Conservation (phyloP, 2,113 vertebrate species). For the Hypocryptadius cinnamomeus region DNA sequence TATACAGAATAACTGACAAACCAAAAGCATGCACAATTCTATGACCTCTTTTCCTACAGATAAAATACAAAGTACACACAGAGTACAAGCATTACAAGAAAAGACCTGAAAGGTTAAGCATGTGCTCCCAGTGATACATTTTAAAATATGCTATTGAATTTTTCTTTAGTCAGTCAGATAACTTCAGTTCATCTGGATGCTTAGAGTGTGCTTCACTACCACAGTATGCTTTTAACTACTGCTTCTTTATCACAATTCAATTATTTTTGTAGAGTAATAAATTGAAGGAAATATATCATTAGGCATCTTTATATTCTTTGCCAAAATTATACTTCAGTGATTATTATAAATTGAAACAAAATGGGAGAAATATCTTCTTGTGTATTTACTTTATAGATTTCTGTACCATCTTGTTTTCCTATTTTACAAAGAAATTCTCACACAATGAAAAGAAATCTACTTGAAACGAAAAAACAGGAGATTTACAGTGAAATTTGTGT, state of each 20-base stretch:
- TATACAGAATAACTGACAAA: background rate
- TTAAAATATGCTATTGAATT: background rate
- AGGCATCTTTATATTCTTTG: background rate
- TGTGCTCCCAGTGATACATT: background rate
- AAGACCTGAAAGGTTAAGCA: background rate
- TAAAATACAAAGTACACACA: background rate
- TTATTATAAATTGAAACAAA: background rate
- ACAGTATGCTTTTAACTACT: background rate
- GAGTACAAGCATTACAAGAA: background rate
- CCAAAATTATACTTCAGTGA: background rate
- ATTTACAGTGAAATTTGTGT: background rate
- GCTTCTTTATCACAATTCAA: background rate
- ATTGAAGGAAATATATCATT: background rate
- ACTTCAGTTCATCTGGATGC: background rate
- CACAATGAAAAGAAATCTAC: background rate
- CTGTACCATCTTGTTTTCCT: background rate
- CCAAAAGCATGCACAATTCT: background rate
- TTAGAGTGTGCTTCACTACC: background rate
- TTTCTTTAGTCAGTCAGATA: background rate
- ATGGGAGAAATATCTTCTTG: background rate
- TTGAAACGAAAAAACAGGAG: background rate
- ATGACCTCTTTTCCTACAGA: background rate
- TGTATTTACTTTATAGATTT: background rate
- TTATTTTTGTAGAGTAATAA: background rate
- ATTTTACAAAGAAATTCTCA: background rate